Evolutionary conservation across 2,113 vertebrate species (phyloP).

Genomic region (Podilymbus podiceps): DNA sequence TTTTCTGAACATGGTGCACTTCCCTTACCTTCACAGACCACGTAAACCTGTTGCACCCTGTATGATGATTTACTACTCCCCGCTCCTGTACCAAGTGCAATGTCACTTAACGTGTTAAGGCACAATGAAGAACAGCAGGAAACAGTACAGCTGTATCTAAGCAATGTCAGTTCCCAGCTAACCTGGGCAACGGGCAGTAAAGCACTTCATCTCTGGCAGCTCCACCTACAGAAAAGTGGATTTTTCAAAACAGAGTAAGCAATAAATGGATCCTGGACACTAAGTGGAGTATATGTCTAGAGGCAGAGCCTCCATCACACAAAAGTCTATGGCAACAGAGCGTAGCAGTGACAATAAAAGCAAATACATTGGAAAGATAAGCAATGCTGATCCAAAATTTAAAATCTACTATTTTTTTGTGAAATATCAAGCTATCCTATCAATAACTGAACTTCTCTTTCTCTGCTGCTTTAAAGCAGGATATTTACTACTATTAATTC

Average conservation of each 20-base stretch:
- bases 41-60: not conserved
- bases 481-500: not conserved
- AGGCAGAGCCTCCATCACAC: not conserved
- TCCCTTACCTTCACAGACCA: not conserved
- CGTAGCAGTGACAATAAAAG: not conserved
- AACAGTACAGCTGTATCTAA: not conserved
- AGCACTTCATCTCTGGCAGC: not conserved
- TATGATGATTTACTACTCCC: not conserved
- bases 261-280: not conserved
- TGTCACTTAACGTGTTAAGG: not conserved
- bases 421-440: not conserved
- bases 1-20: not conserved
- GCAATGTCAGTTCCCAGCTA: not conserved
- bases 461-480: slow-evolving; percentile 18
- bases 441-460: slow-evolving; percentile 46
- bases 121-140: not conserved
- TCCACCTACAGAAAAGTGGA: not conserved
- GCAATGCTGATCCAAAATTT: not conserved
- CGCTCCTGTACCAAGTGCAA: not conserved
- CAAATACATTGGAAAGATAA: not conserved
- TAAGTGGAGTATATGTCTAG: not conserved
- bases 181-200: not conserved
- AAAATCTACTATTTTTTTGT: not conserved
- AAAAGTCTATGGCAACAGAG: not conserved
- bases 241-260: not conserved